These are phyloP conservation scores for Lasiurus borealis DNA, from an alignment of 2,113 vertebrate species.

Conservation along the genomic window DNA sequence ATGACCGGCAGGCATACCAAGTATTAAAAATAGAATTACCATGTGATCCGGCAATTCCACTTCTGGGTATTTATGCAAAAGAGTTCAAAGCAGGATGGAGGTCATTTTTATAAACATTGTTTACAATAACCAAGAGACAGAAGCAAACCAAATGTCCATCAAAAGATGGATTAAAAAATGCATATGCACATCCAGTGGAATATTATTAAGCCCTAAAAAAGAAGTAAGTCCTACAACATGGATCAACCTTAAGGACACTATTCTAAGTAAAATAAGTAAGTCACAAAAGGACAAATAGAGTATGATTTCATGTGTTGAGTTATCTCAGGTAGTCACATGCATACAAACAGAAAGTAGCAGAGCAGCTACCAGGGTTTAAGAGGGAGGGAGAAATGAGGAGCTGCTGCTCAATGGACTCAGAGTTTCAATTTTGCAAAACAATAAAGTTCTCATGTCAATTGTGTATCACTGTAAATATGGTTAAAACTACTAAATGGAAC, in stretches of 20 bases:
- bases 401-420: background rate
- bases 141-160: background rate
- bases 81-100: background rate
- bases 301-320: background rate
- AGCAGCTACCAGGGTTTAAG: background rate
- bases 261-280: background rate
- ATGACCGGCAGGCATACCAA: background rate
- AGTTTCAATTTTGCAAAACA: background rate
- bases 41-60: background rate
- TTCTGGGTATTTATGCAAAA: constrained; percentile 1
- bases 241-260: background rate
- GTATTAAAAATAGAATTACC: background rate
- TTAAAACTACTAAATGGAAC: no score
- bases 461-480: no score
- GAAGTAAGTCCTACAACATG: background rate
- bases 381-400: background rate
- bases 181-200: background rate
- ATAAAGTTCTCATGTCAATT: background rate
- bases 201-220: background rate
- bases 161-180: background rate
- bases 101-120: background rate
- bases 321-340: background rate
- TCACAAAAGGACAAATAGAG: background rate
- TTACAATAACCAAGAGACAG: background rate
- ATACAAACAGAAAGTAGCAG: background rate